Conservation (phyloP, 2,888 invertebrate genomes). For the Phytoseiulus persimilis region DNA sequence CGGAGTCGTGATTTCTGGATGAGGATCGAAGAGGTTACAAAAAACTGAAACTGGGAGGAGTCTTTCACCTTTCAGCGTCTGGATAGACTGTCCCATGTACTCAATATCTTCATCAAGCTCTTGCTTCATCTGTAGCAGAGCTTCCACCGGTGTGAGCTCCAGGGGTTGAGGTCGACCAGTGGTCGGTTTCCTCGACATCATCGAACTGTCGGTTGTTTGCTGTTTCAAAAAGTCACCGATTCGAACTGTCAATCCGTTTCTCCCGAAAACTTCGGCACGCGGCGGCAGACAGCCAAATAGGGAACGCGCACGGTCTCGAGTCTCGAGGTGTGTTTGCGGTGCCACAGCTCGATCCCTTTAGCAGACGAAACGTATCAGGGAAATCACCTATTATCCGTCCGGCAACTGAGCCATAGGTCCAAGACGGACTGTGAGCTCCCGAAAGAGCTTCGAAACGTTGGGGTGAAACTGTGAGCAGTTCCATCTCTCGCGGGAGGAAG, state of each 20-base stretch:
- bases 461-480: too few relatives aligned
- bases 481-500: too few relatives aligned
- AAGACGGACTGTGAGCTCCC: too few relatives aligned
- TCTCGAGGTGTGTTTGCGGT: not conserved
- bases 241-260: not conserved
- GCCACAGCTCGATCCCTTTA: not conserved
- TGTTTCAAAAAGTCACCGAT: not conserved
- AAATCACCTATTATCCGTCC: too few relatives aligned
- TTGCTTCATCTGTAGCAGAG: constrained; percentile 14
- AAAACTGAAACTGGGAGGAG: not conserved
- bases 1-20: too few relatives aligned
- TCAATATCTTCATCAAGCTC: constrained; percentile 22
- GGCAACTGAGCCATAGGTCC: too few relatives aligned
- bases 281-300: not conserved
- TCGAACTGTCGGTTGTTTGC: too few relatives aligned
- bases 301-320: not conserved
- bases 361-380: not conserved
- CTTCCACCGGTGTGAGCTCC: not conserved
- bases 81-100: constrained; percentile 27
- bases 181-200: not conserved
- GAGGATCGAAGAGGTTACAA: too few relatives aligned
- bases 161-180: not conserved
- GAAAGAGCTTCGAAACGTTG: too few relatives aligned
- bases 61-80: not conserved
- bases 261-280: not conserved